Conservation (phyloP, 1,140 invertebrate species). For the Forficula auricularia region DNA sequence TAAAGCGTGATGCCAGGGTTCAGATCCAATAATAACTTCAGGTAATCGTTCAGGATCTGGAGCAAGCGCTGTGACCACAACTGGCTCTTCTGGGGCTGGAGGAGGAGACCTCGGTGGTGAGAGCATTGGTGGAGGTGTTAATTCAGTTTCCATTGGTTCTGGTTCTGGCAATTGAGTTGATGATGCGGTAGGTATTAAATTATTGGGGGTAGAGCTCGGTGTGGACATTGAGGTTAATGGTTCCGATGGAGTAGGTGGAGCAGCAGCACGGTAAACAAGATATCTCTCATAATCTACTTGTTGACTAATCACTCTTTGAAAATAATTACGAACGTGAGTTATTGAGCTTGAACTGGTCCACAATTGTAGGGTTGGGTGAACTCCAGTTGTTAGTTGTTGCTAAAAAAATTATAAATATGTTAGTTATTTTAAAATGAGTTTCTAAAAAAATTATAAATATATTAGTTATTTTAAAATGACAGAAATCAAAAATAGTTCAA, state of each 20-base stretch:
- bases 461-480: neutral
- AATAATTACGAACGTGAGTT: conserved; percentile 11
- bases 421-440: neutral
- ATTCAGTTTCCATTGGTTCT: neutral
- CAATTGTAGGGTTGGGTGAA: conserved; percentile 10
- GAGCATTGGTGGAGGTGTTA: conserved; percentile 1
- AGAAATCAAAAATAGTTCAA: too few relatives aligned
- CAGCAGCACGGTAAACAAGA: conserved; percentile 13
- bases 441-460: neutral
- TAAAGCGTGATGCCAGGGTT: conserved; percentile 35
- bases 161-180: neutral
- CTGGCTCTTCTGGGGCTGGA: neutral
- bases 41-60: conserved; percentile 25
- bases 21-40: conserved; percentile 31
- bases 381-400: conserved; percentile 10
- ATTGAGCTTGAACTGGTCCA: conserved; percentile 11
- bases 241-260: neutral
- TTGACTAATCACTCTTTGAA: conserved; percentile 5
- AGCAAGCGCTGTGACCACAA: neutral
- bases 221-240: neutral
- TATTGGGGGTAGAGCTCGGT: neutral
- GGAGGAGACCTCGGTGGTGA: neutral
- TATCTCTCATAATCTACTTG: conserved; percentile 14
- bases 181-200: conserved; percentile 9
- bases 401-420: conserved; percentile 1